Base-by-base conservation (phyloP, 1,140 invertebrate genomes). In the Drosophila insularis region DNA sequence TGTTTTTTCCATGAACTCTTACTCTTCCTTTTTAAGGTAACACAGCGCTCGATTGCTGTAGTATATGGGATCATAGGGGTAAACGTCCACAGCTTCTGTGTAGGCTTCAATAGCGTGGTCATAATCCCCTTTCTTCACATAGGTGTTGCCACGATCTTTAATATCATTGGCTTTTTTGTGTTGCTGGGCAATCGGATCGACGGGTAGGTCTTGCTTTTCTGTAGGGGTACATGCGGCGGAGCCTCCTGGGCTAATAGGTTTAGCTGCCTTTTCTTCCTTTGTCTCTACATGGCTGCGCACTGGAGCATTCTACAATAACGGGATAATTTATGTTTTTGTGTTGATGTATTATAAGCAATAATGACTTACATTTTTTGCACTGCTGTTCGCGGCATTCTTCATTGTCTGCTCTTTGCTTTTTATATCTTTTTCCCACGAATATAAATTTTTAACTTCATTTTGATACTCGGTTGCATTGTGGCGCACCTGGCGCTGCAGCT, bases 21-120 rank as follows among this genome's bases (percentile, higher is more conserved):
- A 98, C 97, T 96, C 95, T 73, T 97, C 94, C 78, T 95, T 94
- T 91, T 98, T 98, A 10, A 98, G 92, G 76, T 96, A 95, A 74
- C 97, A 98, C 67, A 98, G 93, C 7, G 97, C 97, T 82, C 98
- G 93, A 92, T 99, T 99, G 7, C 97, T 96, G 90, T 95, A 97
- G 82, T 96, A 96, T 6, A 97, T 93, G 6, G 97, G 94, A 92
- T 98, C 97, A 68, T 95, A 93, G 7, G 95, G 94, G 90, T 97
- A 96, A 40, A 95, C 91, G 68, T 95, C 93, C 53, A 98, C 96
- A 10, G 97, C 97, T 81, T 94, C 92, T 23, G 94, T 96, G 86
- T 98, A 99, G 73, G 95, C 95, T 8, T 94, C 91, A 73, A 98
- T 95, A 0, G 97, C 98, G 75, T 95, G 94, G 31, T 94, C 93